Conservation (phyloP, 1,140 invertebrate genomes). For the Popillia japonica region DNA sequence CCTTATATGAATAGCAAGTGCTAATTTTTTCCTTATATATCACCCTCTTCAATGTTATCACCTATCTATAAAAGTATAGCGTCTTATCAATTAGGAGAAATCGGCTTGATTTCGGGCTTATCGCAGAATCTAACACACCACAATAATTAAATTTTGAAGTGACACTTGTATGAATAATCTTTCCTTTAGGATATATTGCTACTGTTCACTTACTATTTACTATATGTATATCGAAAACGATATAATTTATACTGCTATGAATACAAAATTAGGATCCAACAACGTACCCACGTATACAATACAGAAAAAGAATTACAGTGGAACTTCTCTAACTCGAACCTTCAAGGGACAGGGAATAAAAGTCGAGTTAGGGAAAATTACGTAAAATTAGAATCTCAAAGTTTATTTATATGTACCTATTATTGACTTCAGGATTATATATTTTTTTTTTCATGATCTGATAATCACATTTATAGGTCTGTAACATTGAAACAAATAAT, state of each 20-base stretch:
- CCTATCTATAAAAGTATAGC: neutral
- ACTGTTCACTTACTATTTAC: neutral
- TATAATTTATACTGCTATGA: neutral
- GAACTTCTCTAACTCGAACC: too few species aligned
- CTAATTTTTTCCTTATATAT: neutral
- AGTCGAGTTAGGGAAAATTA: too few species aligned
- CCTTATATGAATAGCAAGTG: too few species aligned
- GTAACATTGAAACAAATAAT: too few species aligned
- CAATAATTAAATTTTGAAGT: slow-evolving; percentile 14
- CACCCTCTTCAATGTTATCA: neutral
- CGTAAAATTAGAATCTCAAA: too few species aligned
- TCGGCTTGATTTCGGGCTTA: neutral
- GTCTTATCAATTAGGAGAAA: slow-evolving; percentile 4
- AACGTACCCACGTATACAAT: too few species aligned
- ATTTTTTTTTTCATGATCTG: too few species aligned
- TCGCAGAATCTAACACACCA: neutral
- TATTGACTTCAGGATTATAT: too few species aligned
- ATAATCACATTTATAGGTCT: too few species aligned
- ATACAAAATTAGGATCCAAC: neutral
- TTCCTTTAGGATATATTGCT: neutral
- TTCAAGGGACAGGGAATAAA: too few species aligned
- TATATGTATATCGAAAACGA: neutral
- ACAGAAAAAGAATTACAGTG: too few species aligned
- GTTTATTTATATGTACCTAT: too few species aligned
- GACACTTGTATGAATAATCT: neutral